Base-by-base conservation (phyloP, 1,140 invertebrate genomes). In the Drosophila bocqueti region DNA sequence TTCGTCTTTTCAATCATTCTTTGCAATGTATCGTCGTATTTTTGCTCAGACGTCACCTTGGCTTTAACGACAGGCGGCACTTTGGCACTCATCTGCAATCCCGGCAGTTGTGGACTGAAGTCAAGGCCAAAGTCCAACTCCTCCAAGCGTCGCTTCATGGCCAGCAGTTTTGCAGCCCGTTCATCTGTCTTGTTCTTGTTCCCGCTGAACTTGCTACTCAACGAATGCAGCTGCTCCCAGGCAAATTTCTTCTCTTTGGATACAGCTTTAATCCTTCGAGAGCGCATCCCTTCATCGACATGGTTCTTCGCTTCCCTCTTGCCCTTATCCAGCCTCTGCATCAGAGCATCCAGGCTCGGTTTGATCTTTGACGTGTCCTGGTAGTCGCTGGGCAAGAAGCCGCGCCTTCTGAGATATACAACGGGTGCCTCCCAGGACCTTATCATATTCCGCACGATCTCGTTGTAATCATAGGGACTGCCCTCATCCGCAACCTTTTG, bases 361-460 rank as follows among this genome's bases (percentile, higher is more conserved):
- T 87, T 87, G 0, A 87, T 75, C 31, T 58, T 64, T 13, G 84
- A 81, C 0, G 81, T 83, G 26, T 89, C 80, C 42, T 79, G 66
- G 24, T 59, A 87, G 40, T 89, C 67, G 1, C 16, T 73, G n/a
- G 87, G 71, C 52, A 91, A 24, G 21, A 79, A 86, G 9, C 87
- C 87, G 3, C 64, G 42, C 6, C 64, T 54, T 10, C 61, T 61
- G 10, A 91, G 45, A 29, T 79, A 91, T 0, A 67, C 63, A 26
- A 91, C 80, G 2, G 87, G 87, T 0, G 81, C 74, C 31, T 91
- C 80, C 87, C 87, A 91, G 46, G 67, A 79, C 50, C 61, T 79
- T 16, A 91, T 86, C 50, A 91, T 49, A 49, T 84, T 71, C 0
- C 55, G 59, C 10, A 91, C 74, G 38, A 91, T 64, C 9, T 46